These are phyloP conservation scores for Gryllus longicercus DNA, from an alignment of 2,888 invertebrate genomes.

Conservation along the genomic window DNA sequence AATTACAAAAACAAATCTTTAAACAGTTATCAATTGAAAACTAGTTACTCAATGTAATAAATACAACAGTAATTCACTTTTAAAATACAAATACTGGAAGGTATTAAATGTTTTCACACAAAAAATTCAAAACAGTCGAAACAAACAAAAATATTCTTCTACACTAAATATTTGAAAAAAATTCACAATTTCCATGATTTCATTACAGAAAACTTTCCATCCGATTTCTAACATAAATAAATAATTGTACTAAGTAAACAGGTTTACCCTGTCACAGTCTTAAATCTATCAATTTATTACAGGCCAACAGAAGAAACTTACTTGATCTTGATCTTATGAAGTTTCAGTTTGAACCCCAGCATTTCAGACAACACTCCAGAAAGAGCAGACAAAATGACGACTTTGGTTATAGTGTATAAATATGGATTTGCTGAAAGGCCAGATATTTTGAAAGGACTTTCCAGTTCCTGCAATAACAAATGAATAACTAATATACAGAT, in stretches of 20 bases:
- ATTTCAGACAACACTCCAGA: conserved; percentile 95
- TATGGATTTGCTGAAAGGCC: conserved; percentile 94
- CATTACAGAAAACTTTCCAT: background rate
- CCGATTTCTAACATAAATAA: background rate
- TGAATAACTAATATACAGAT: too few relatives aligned
- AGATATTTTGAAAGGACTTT: conserved; percentile 95
- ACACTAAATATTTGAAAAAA: background rate
- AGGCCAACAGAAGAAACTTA: conserved; percentile 45
- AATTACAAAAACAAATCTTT: too few relatives aligned
- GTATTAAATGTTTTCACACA: too few relatives aligned
- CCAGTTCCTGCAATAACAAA: conserved; percentile 71
- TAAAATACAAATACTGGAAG: too few relatives aligned
- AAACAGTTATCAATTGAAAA: too few relatives aligned
- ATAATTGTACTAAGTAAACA: background rate
- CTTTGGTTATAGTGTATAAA: conserved; percentile 91
- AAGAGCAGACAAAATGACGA: conserved; percentile 90
- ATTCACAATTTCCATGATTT: background rate
- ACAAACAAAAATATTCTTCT: background rate
- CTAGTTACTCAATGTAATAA: too few relatives aligned
- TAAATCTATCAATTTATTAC: background rate
- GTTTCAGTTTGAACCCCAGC: conserved; percentile 91
- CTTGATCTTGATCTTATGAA: conserved; percentile 94
- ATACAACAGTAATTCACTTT: too few relatives aligned
- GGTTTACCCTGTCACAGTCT: too few relatives aligned
- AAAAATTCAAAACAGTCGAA: too few relatives aligned